Percentiles rank a stretch among this genome's conserved stretches.
Conservation (phyloP, 2,888 invertebrate genomes). For the Apamea epomidion region DNA sequence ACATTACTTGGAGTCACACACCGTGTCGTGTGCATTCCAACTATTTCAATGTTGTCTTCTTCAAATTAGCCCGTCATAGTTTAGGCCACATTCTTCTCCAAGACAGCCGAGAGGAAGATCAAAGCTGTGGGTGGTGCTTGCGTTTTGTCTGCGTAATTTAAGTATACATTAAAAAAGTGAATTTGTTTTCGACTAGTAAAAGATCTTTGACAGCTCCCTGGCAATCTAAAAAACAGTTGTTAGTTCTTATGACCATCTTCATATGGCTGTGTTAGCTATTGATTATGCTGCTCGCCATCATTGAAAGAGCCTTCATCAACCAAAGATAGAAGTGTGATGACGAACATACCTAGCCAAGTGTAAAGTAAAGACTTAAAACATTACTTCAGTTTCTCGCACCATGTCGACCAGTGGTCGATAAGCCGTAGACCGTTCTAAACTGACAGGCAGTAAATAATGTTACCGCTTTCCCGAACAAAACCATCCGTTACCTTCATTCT, state of each 20-base stretch:
- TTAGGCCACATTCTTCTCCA: conserved; percentile 99
- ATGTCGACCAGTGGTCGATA: conserved; percentile 10
- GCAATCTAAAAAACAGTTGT: neutral
- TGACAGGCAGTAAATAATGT: conserved; percentile 49
- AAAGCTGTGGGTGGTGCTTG: conserved; percentile 99
- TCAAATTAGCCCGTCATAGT: conserved; percentile 96
- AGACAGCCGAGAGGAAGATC: conserved; percentile 98
- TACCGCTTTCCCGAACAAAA: conserved; percentile 42
- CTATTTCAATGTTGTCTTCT: conserved; percentile 1
- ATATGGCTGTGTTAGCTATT: neutral
- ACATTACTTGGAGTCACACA: conserved; percentile 26
- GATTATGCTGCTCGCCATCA: neutral
- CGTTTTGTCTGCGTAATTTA: conserved; percentile 97
- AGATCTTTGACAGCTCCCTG: neutral
- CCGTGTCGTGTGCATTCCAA: conserved; percentile 41
- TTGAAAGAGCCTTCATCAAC: neutral
- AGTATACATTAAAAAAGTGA: conserved; percentile 82
- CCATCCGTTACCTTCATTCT: conserved; percentile 49
- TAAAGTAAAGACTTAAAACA: neutral
- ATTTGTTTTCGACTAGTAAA: conserved; percentile 23
- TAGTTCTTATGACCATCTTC: neutral
- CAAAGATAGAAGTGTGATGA: neutral
- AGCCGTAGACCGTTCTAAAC: conserved; percentile 21
- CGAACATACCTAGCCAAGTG: neutral
- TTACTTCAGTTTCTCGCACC: conserved; percentile 14